These are phyloP conservation scores for Dicrurus megarhynchus DNA, from an alignment of 2,113 vertebrate genomes.

Conservation along the genomic window DNA sequence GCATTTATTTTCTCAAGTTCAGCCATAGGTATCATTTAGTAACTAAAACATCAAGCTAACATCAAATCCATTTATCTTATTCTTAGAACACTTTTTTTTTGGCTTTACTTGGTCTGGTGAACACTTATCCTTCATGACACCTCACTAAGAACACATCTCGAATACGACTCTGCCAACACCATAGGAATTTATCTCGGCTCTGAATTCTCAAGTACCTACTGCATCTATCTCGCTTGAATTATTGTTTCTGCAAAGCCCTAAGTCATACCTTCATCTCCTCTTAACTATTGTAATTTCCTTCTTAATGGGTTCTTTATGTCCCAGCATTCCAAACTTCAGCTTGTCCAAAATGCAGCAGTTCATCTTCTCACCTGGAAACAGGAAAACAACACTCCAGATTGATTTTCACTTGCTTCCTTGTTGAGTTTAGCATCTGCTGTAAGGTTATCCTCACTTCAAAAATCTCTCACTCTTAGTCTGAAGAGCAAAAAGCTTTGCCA, in stretches of 20 bases:
- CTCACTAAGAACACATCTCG: background rate
- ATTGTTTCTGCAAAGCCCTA: background rate
- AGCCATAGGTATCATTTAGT: background rate
- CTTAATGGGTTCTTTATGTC: constrained; percentile 22
- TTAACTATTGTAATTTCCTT: constrained; percentile 42
- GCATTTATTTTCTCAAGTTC: background rate
- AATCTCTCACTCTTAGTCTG: background rate
- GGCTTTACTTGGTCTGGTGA: background rate
- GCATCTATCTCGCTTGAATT: background rate
- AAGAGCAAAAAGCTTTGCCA: background rate
- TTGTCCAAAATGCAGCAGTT: constrained; percentile 49
- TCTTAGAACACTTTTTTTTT: background rate
- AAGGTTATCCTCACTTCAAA: background rate
- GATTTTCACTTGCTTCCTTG: constrained; percentile 8
- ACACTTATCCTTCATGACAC: background rate
- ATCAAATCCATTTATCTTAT: background rate
- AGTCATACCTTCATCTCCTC: constrained; percentile 55
- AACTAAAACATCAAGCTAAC: background rate
- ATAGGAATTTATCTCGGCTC: background rate
- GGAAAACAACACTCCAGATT: constrained; percentile 50
- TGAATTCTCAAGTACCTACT: background rate
- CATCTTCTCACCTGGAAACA: constrained; percentile 62
- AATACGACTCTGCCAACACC: background rate
- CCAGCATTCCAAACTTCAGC: constrained; percentile 39
- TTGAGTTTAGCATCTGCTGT: background rate